phyloP scores from a whole-genome alignment of 2,113 vertebrate species.

The Phaethon lepturus region DNA sequence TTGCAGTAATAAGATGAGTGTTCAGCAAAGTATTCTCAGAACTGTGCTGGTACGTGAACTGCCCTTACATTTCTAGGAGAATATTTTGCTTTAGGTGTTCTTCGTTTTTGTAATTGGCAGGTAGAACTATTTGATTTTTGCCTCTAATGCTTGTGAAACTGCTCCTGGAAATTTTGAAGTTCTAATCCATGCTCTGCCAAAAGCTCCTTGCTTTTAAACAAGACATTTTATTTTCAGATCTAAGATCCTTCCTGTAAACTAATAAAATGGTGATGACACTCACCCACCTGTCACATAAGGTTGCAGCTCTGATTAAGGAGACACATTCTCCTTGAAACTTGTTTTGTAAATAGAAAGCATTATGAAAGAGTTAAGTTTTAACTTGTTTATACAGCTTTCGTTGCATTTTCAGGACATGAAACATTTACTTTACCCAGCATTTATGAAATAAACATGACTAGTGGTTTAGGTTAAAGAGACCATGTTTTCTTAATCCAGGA shows the following conservation, averaged over 20 bases:
- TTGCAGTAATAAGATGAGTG: neutral
- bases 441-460: neutral
- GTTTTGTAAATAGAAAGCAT: neutral
- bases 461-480: neutral
- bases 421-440: neutral
- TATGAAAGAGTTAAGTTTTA: neutral
- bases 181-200: neutral
- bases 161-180: neutral
- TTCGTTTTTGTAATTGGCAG: neutral
- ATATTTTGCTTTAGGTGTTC: neutral
- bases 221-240: neutral
- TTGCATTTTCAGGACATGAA: neutral
- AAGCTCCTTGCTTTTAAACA: neutral
- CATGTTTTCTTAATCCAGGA: neutral
- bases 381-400: neutral
- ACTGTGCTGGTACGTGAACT: neutral
- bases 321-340: neutral
- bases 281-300: neutral
- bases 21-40: neutral
- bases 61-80: neutral
- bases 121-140: neutral
- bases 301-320: neutral
- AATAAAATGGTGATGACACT: neutral
- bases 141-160: neutral
- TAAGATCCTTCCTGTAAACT: neutral